These are phyloP conservation scores for Batillaria attramentaria DNA, from an alignment of 1,140 invertebrate genomes.

Conservation along the genomic window DNA sequence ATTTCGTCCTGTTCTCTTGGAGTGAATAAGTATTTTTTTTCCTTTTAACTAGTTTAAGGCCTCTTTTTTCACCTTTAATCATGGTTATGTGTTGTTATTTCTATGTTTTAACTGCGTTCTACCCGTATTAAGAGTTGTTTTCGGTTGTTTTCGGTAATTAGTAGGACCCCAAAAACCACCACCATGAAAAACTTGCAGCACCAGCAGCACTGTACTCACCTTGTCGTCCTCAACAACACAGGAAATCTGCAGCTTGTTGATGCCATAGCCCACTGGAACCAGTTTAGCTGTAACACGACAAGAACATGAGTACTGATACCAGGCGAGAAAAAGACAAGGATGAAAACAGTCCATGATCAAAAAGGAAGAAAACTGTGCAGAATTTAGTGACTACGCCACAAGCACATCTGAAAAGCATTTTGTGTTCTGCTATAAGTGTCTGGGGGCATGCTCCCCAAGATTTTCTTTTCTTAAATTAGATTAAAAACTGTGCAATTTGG, in stretches of 20 bases:
- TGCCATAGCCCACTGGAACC: slow-evolving; percentile 94
- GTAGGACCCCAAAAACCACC: background rate
- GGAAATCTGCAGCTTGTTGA: slow-evolving; percentile 94
- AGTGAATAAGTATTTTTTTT: too few species aligned
- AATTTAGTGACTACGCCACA: background rate
- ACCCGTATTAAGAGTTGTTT: too few species aligned
- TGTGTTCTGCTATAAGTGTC: background rate
- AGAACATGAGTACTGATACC: too few species aligned
- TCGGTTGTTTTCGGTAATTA: background rate
- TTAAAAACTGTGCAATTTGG: too few species aligned
- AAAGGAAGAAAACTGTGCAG: background rate
- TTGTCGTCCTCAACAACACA: slow-evolving; percentile 95
- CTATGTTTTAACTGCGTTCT: background rate
- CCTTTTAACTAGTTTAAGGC: too few species aligned
- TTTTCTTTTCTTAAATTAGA: background rate
- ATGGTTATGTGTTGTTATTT: too few species aligned
- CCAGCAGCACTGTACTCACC: slow-evolving; percentile 40
- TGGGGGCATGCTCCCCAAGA: background rate
- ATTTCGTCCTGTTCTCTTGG: too few species aligned
- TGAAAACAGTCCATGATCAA: too few species aligned
- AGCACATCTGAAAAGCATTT: background rate
- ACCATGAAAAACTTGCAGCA: background rate
- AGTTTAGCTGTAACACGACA: slow-evolving; percentile 81
- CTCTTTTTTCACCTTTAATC: too few species aligned
- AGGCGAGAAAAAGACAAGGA: too few species aligned